phyloP scores from a whole-genome alignment of 2,888 invertebrate genomes.

The Lasioglossum leucozonium region DNA sequence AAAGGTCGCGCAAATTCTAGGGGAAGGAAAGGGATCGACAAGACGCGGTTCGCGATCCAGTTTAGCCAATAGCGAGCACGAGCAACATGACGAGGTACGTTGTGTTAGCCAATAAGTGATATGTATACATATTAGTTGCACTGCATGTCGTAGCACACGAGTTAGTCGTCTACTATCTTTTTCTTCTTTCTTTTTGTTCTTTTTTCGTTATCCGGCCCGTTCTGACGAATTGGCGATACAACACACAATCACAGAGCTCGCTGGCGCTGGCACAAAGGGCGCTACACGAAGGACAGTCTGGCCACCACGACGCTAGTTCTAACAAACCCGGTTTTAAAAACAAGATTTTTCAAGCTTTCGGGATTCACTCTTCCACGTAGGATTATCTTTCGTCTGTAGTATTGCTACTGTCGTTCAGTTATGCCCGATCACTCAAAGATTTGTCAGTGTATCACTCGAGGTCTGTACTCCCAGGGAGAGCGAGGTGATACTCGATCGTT shows the following conservation, averaged over 20 bases:
- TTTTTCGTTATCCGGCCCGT: constrained; percentile 83
- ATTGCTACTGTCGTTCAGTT: constrained; percentile 58
- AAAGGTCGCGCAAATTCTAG: constrained; percentile 91
- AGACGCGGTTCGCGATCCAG: constrained; percentile 90
- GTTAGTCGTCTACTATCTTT: constrained; percentile 83
- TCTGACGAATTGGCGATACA: constrained; percentile 81
- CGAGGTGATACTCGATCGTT: constrained; percentile 20
- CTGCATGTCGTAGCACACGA: constrained; percentile 78
- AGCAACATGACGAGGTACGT: constrained; percentile 92
- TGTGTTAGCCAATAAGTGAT: constrained; percentile 70
- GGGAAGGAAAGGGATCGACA: constrained; percentile 88
- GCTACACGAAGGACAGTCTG: constrained; percentile 87
- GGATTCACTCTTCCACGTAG: constrained; percentile 89
- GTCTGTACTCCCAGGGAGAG: constrained; percentile 37
- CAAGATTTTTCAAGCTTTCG: constrained; percentile 94
- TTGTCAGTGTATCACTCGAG: constrained; percentile 39
- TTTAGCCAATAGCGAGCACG: constrained; percentile 88
- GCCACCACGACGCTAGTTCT: constrained; percentile 85
- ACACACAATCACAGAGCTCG: constrained; percentile 85
- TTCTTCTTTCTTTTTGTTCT: constrained; percentile 83
- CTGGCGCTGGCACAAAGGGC: constrained; percentile 88
- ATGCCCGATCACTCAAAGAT: constrained; percentile 44
- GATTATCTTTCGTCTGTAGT: constrained; percentile 64
- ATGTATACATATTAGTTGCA: constrained; percentile 67
- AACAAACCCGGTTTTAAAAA: constrained; percentile 92